Conservation (phyloP, 2,888 invertebrate genomes). For the Argyra leucocephala region DNA sequence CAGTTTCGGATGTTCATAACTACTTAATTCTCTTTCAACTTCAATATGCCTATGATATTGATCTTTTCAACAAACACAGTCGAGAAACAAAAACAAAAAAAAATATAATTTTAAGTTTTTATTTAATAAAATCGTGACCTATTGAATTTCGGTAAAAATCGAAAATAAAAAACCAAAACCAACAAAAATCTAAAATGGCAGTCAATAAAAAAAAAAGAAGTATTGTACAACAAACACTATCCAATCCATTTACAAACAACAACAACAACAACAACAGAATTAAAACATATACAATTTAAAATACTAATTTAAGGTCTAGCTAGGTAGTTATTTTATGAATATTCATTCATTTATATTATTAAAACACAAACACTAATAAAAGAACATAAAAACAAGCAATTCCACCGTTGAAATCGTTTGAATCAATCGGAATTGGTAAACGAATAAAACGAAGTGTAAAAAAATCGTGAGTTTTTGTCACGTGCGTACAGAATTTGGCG, state of each 20-base stretch:
- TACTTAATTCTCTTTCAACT: not conserved
- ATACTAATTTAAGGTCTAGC: not conserved
- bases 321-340: not conserved
- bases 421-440: no score
- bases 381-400: no score
- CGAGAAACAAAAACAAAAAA: no score
- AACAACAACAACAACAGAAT: not conserved
- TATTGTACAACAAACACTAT: not conserved
- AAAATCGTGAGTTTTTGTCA: slow-evolving; percentile 4
- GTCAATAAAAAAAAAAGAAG: not conserved
- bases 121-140: slow-evolving; percentile 2
- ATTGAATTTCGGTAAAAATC: not conserved
- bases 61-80: no score
- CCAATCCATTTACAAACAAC: not conserved
- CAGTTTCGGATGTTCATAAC: not conserved
- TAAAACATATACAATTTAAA: not conserved
- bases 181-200: not conserved
- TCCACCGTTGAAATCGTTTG: no score
- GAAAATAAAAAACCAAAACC: not conserved
- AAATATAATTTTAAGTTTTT: no score
- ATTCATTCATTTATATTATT: not conserved
- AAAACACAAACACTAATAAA: no score
- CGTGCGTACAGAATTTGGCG: slow-evolving; percentile 10
- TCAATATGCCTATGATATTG: not conserved
- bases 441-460: no score